These are phyloP conservation scores for Solenopsis invicta DNA, from an alignment of 1,140 invertebrate species.

Conservation along the genomic window DNA sequence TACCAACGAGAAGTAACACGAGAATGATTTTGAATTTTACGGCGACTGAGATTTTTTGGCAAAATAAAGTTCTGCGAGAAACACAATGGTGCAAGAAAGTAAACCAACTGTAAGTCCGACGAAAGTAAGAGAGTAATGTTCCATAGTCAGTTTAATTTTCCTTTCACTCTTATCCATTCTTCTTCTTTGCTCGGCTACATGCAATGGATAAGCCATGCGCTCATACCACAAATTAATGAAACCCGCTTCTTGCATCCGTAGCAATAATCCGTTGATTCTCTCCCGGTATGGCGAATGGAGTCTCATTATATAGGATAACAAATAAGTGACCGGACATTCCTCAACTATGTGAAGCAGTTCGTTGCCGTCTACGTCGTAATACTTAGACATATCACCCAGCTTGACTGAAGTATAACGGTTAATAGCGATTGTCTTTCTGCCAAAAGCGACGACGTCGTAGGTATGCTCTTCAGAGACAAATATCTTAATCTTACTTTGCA, in stretches of 20 bases:
- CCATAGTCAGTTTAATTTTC: slow-evolving; percentile 66
- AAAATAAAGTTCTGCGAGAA: slow-evolving; percentile 71
- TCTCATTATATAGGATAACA: slow-evolving; percentile 71
- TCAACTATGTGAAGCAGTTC: slow-evolving; percentile 73
- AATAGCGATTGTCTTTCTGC: slow-evolving; percentile 19
- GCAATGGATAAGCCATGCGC: slow-evolving; percentile 23
- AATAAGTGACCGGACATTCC: slow-evolving; percentile 72
- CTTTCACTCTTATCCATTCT: slow-evolving; percentile 13
- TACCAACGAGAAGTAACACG: background rate
- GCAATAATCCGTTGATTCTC: slow-evolving; percentile 71
- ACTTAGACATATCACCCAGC: slow-evolving; percentile 60
- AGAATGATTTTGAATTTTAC: background rate
- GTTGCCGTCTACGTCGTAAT: slow-evolving; percentile 71
- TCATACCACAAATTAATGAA: slow-evolving; percentile 71
- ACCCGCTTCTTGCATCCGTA: slow-evolving; percentile 68
- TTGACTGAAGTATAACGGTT: slow-evolving; percentile 43
- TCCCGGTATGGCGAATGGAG: slow-evolving; percentile 68
- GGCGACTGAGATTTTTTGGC: background rate
- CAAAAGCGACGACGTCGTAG: slow-evolving; percentile 34
- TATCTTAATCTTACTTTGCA: slow-evolving; percentile 25
- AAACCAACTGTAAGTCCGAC: slow-evolving; percentile 62
- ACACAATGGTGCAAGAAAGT: slow-evolving; percentile 54
- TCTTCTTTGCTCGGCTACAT: background rate
- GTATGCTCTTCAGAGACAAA: slow-evolving; percentile 27
- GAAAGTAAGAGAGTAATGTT: slow-evolving; percentile 75